Conservation (phyloP, 2,113 vertebrate genomes). For the Alethe diademata region DNA sequence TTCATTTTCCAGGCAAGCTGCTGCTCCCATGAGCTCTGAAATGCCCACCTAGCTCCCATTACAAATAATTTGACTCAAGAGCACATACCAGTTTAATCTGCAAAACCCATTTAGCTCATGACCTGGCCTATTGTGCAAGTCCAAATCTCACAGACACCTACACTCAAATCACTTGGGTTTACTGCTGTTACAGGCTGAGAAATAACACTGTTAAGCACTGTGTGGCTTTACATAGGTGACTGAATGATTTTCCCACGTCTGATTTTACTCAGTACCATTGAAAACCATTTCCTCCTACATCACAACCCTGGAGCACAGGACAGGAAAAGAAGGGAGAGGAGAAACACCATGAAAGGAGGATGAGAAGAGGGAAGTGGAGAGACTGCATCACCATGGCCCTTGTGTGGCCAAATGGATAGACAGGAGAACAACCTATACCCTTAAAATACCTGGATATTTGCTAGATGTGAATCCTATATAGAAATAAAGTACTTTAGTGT, state of each 20-base stretch:
- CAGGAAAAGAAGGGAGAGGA: not conserved
- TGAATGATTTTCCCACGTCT: not conserved
- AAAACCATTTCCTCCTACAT: not conserved
- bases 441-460: not conserved
- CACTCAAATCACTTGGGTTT: not conserved
- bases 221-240: not conserved
- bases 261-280: not conserved
- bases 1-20: not conserved
- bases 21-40: not conserved
- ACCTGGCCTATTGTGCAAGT: not conserved
- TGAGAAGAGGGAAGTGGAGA: not conserved
- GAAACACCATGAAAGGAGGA: not conserved
- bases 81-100: not conserved
- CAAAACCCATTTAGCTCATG: not conserved
- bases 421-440: not conserved
- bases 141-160: not conserved
- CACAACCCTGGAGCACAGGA: not conserved
- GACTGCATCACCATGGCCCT: not conserved
- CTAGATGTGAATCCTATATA: not conserved
- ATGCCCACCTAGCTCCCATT: not conserved
- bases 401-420: not conserved
- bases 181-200: not conserved
- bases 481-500: not conserved
- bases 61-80: not conserved
- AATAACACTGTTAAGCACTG: not conserved